These are phyloP conservation scores for Neoitamus cyanurus DNA, from an alignment of 2,888 invertebrate genomes.

Conservation along the genomic window DNA sequence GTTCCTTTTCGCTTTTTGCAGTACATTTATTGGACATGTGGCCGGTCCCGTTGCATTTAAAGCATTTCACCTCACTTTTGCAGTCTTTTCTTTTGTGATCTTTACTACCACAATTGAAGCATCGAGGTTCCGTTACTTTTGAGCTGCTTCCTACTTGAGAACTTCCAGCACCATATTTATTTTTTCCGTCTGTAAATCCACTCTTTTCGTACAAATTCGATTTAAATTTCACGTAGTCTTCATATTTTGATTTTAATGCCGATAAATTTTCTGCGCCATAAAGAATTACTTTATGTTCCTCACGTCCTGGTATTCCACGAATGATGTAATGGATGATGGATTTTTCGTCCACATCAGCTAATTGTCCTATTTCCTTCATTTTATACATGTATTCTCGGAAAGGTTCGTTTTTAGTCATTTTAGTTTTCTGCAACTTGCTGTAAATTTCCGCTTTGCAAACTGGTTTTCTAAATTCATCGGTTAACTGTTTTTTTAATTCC, in stretches of 20 bases:
- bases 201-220: not conserved
- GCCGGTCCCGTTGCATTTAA: slow-evolving; percentile 57
- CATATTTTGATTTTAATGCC: slow-evolving; percentile 45
- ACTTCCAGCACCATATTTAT: not conserved
- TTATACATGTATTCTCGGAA: slow-evolving; percentile 47
- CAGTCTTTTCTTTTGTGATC: slow-evolving; percentile 47
- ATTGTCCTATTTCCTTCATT: slow-evolving; percentile 38
- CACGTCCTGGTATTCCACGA: slow-evolving; percentile 1
- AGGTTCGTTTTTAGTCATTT: slow-evolving; percentile 42
- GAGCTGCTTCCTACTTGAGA: not conserved
- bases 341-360: slow-evolving; percentile 33
- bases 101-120: slow-evolving; percentile 48
- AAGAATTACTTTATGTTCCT: slow-evolving; percentile 45
- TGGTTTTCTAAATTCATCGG: not conserved
- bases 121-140: slow-evolving; percentile 28
- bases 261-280: slow-evolving; percentile 25
- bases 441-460: slow-evolving; percentile 45
- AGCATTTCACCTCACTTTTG: slow-evolving; percentile 58
- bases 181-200: not conserved
- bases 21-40: slow-evolving; percentile 52
- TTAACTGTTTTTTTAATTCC: not conserved
- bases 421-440: slow-evolving; percentile 18
- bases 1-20: not conserved
- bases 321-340: not conserved
- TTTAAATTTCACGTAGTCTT: slow-evolving; percentile 28